Conservation (phyloP, 2,888 invertebrate genomes). For the Alitta virens region DNA sequence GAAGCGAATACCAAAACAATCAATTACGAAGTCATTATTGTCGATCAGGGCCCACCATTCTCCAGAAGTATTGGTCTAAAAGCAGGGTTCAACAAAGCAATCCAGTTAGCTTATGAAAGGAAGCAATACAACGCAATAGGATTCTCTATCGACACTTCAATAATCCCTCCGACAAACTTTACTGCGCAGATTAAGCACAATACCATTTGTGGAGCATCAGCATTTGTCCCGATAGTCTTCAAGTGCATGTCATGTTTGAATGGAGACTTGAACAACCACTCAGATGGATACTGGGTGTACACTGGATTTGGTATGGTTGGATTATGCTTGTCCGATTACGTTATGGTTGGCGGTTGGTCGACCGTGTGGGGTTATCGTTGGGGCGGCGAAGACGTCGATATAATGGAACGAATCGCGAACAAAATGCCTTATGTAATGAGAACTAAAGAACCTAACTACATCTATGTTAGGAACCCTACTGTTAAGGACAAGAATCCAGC, state of each 20-base stretch:
- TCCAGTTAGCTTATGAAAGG: not conserved
- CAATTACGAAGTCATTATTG: not conserved
- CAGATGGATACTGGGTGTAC: not conserved
- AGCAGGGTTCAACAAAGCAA: not conserved
- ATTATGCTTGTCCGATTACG: not conserved
- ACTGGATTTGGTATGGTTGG: not conserved
- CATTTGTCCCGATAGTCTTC: not conserved
- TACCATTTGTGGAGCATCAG: not conserved
- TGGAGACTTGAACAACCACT: not conserved
- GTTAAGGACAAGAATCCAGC: not conserved
- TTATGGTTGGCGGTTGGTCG: not conserved
- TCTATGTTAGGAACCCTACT: not conserved
- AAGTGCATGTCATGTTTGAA: not conserved
- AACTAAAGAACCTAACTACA: not conserved
- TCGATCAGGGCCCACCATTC: not conserved
- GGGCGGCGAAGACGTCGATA: constrained; percentile 2
- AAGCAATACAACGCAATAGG: not conserved
- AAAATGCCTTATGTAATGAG: not conserved
- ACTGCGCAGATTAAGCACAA: not conserved
- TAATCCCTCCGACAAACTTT: not conserved
- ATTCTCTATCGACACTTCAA: not conserved
- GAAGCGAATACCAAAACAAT: not conserved
- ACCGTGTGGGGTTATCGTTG: not conserved
- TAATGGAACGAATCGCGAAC: not conserved
- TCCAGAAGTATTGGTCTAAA: not conserved